Base-by-base conservation (phyloP, 2,888 invertebrate genomes). In the Drosophila tanythrix region DNA sequence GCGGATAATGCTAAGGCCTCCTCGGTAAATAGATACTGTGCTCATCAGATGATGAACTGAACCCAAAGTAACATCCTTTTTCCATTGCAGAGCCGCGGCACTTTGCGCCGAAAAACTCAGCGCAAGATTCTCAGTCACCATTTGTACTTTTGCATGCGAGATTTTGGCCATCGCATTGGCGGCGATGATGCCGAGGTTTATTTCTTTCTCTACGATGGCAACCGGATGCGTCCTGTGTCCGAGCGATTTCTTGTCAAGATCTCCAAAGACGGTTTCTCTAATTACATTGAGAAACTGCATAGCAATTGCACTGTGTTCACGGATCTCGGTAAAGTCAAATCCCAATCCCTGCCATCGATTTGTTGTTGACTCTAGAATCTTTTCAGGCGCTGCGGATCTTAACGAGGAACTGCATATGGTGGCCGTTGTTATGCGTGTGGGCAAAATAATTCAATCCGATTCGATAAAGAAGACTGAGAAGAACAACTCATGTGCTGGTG, bases 301-400 rank as follows among this genome's bases (percentile, higher is more conserved):
- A 97, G 96, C 89, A 97, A 97, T 92, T 97, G 97, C 92, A 97
- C 97, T 29, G 95, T 98, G 68, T 98, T 98, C 92, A 97, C 97
- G 27, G 96, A 94, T 82, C 83, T 95, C 87, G 94, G 96, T 95
- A 85, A 93, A 94, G 92, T 71, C 1, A 31, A 31, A 33, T n/a
- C 31, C 7, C 18, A 40, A 13, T 29, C 21, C 3, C 1, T 27
- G 0, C 1, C 10, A 13, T 21, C 29, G 13, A n/a, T 8, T 15
- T 4, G 38, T n/a, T 13, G 25, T 33, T 11, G 15, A 29, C 8
- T 13, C 11, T 29, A 6, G 4, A 36, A 18, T 36, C 33, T 31
- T 53, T 33, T 0, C 43, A 89, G 98, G 98, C 59, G 96, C 95
- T 79, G 95, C 96, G 50, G 98, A 98, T 93, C 94, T 98, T 62